phyloP scores from a whole-genome alignment of 23 tunicate species.

The Trididemnum nubilum region DNA sequence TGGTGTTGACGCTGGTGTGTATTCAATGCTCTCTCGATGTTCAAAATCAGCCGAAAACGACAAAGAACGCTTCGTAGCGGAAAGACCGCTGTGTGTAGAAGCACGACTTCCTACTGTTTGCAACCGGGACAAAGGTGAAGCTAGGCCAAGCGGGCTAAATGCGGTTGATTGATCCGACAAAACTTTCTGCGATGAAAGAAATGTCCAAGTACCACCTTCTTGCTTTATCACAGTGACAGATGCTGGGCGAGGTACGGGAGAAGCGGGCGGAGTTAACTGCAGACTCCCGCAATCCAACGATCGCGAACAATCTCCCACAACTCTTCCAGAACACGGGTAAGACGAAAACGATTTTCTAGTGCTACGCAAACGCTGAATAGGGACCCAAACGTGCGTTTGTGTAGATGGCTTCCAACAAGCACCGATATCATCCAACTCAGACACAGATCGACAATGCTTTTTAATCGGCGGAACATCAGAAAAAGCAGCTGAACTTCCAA shows the following conservation, averaged over 20 bases:
- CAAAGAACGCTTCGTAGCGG: constrained; percentile 69
- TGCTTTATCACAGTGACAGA: constrained; percentile 85
- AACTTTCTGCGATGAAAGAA: constrained; percentile 36
- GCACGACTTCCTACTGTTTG: not conserved
- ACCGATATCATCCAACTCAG: constrained; percentile 56
- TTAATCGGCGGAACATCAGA: constrained; percentile 57
- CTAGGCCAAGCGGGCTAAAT: constrained; percentile 58
- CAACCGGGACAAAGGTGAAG: constrained; percentile 40
- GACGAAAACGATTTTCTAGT: constrained; percentile 37
- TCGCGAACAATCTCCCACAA: constrained; percentile 32
- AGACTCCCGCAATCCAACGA: constrained; percentile 57
- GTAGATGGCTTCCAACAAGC: constrained; percentile 42
- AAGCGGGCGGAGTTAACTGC: constrained; percentile 62
- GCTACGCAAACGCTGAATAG: constrained; percentile 23
- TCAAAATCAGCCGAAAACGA: constrained; percentile 89
- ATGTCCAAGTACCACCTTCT: constrained; percentile 59
- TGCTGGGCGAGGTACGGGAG: constrained; percentile 79
- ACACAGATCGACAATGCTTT: constrained; percentile 73
- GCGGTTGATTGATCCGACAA: constrained; percentile 19
- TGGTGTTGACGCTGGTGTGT: constrained; percentile 67
- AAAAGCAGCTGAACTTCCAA: not conserved
- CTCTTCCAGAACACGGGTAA: constrained; percentile 3
- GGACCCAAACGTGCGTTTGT: constrained; percentile 61
- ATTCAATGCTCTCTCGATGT: constrained; percentile 64
- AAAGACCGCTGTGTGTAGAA: constrained; percentile 32